These are phyloP conservation scores for Amblyornis subalaris DNA, from an alignment of 2,113 vertebrate species.

Conservation along the genomic window DNA sequence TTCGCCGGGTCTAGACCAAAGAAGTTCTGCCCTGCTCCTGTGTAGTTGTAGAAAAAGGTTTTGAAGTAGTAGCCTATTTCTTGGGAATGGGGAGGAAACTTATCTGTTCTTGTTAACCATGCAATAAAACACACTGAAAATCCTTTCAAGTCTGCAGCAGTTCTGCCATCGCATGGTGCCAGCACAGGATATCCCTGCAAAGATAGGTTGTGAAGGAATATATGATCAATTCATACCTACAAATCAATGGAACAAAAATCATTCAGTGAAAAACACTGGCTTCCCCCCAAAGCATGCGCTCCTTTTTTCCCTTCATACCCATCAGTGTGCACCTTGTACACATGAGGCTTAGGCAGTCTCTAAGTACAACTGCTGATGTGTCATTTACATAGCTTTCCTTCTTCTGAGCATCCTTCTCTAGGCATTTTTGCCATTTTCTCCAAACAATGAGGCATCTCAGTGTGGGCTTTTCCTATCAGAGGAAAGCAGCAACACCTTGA, in stretches of 20 bases:
- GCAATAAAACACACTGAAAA: conserved; percentile 35
- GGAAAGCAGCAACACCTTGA: background rate
- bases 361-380: background rate
- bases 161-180: conserved; percentile 21
- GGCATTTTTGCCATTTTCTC: background rate
- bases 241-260: background rate
- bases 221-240: background rate
- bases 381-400: background rate
- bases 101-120: conserved; percentile 52
- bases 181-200: conserved; percentile 40
- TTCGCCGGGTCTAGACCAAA: conserved; percentile 17
- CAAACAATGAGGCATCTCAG: background rate
- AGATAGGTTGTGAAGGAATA: conserved; percentile 31
- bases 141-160: conserved; percentile 54
- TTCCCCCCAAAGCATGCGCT: background rate
- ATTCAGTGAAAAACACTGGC: background rate
- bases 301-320: background rate
- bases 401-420: background rate
- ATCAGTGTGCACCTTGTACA: background rate
- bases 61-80: conserved; percentile 27
- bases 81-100: conserved; percentile 3
- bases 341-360: background rate
- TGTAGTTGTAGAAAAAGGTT: background rate
- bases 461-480: background rate
- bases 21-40: background rate